Conservation (phyloP, 2,113 vertebrate genomes). For the Callospermophilus lateralis region DNA sequence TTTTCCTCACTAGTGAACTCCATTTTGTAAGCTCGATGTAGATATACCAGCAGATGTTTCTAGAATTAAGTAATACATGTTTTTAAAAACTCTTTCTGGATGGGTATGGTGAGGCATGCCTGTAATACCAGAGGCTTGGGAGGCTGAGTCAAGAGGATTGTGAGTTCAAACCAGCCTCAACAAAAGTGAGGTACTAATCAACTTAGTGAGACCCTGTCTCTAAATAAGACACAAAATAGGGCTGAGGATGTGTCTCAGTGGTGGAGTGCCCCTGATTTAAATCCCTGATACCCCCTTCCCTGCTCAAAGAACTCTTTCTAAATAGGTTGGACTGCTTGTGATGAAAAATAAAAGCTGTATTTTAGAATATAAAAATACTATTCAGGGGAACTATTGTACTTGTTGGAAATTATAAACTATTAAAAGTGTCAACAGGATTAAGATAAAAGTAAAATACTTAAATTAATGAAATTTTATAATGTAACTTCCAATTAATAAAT, state of each 20-base stretch:
- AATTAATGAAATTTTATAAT: background rate
- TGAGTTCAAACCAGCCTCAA: too few species aligned
- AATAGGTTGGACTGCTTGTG: background rate
- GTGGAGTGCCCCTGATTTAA: too few species aligned
- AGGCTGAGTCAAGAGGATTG: too few species aligned
- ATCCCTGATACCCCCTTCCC: too few species aligned
- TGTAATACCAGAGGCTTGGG: too few species aligned
- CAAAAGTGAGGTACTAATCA: too few species aligned
- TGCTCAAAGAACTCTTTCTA: background rate
- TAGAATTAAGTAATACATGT: background rate
- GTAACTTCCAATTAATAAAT: background rate
- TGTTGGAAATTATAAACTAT: background rate
- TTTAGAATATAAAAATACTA: constrained; percentile 39
- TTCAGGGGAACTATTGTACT: rapidly evolving
- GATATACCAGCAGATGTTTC: background rate
- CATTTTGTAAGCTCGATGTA: background rate
- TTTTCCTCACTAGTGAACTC: background rate
- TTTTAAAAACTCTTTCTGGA: background rate
- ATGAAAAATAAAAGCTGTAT: background rate
- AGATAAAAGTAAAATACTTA: background rate
- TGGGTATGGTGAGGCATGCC: too few species aligned
- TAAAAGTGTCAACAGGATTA: background rate
- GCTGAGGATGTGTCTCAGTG: too few species aligned
- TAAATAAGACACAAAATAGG: too few species aligned
- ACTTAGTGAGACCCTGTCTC: too few species aligned